These are phyloP conservation scores for Drosophila obscura DNA, from an alignment of 1,140 invertebrate species.

Conservation along the genomic window DNA sequence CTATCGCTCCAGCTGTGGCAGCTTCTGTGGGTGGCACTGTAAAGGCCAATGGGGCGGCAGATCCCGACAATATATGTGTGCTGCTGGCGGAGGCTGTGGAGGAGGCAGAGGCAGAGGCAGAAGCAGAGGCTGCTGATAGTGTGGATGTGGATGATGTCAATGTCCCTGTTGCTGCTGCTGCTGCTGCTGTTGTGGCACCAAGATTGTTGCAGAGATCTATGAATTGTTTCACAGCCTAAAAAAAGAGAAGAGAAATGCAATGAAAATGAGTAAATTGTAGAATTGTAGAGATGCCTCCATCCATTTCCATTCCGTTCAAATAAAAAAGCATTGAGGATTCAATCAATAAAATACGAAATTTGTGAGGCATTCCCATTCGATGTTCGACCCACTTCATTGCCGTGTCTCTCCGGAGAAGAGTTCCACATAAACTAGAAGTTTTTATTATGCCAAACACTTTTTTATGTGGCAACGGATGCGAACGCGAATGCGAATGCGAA, in stretches of 20 bases:
- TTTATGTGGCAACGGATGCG: too few relatives aligned
- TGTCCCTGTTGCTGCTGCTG: constrained; percentile 25
- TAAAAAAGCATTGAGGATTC: not conserved
- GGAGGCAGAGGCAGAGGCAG: constrained; percentile 13
- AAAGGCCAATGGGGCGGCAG: constrained; percentile 7
- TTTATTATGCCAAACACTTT: too few relatives aligned
- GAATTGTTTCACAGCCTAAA: constrained; percentile 83
- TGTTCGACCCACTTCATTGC: too few relatives aligned
- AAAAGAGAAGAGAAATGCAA: constrained; percentile 19
- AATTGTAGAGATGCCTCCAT: too few relatives aligned
- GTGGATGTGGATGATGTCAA: constrained; percentile 13
- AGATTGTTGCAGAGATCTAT: constrained; percentile 83
- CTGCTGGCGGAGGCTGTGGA: constrained; percentile 23
- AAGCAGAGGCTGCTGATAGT: constrained; percentile 23
- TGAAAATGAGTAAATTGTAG: not conserved
- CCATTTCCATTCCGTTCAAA: not conserved
- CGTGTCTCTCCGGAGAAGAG: too few relatives aligned
- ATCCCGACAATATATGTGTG: constrained; percentile 24
- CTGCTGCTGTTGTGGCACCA: constrained; percentile 44
- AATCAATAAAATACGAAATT: too few relatives aligned
- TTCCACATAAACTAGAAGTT: too few relatives aligned
- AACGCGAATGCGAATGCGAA: too few relatives aligned
- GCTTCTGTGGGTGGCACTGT: constrained; percentile 17
- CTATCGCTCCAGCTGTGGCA: not conserved
- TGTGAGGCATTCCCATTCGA: too few relatives aligned